Base-by-base conservation (phyloP, 1,140 invertebrate genomes). In the Megalopta genalis region DNA sequence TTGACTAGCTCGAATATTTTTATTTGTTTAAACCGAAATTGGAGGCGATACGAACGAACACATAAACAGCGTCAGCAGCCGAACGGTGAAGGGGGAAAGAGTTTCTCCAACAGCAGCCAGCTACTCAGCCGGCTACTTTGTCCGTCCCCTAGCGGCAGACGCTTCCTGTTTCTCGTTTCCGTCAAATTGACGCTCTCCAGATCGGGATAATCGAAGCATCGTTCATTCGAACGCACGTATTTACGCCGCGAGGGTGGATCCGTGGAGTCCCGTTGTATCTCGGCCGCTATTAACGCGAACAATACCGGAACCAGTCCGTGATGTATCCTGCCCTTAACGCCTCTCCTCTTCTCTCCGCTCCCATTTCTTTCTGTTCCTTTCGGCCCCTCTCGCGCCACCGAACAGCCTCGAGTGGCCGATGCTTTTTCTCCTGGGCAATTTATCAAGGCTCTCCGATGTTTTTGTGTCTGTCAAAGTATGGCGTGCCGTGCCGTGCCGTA, bases 271-370 rank as follows among this genome's bases (percentile, higher is more conserved):
- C 67, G 75, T 76, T 90, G 88, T 93, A 90, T 93, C 91, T 92
- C 84, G 49, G 82, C 85, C 86, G 90, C 90, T 92, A 93, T 93
- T 93, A 93, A 89, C 88, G 89, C 87, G 84, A 90, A 91, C 91
- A 89, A 92, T 92, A 90, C 91, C 92, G 92, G 91, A 92, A 92
- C 88, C 85, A 85, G 90, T 85, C 87, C 87, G 86, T 88, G 87
- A 89, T 90, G 89, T 90, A 93, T 93, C 90, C 91, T 90, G 88
- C 90, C 81, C 86, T 92, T 90, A 92, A 92, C 90, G 91, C 90
- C 90, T 91, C 80, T 80, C 80, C 79, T 65, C 82, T 54, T 52
- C 70, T 52, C 63, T 52, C 63, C 65, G 75, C 77, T 81, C 62
- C 77, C 69, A 52, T 65, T 76, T 78, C 70, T 84, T 79, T 84